Evolutionary conservation across 1,140 invertebrate genomes (phyloP).

Genomic region (Aphis craccivora): DNA sequence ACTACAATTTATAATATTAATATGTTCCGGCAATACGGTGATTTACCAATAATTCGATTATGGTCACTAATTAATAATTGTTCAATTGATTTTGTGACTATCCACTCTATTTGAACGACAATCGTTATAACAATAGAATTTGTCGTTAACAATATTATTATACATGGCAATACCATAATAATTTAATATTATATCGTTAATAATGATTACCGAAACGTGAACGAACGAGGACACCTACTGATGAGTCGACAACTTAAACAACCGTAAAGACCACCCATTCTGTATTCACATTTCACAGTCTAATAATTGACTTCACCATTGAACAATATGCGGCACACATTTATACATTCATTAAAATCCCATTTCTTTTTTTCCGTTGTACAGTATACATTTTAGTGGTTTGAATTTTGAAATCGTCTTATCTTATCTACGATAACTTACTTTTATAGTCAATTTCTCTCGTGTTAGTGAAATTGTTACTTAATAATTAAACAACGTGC

Average conservation of each 20-base stretch:
- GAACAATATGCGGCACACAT: neutral
- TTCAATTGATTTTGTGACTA: neutral
- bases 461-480: neutral
- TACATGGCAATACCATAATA: neutral
- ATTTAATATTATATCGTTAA: neutral
- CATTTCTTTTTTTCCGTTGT: neutral
- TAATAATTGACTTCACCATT: neutral
- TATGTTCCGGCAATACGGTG: neutral
- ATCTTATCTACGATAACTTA: neutral
- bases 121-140: neutral
- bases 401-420: neutral
- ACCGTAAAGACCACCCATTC: conserved; percentile 37
- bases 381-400: neutral
- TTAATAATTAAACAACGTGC: neutral
- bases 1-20: neutral
- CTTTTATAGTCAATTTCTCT: neutral
- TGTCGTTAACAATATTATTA: neutral
- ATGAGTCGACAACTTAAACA: conserved; percentile 31
- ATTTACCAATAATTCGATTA: neutral
- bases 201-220: conserved; percentile 20
- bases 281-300: neutral
- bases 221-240: neutral
- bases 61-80: neutral
- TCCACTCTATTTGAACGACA: neutral
- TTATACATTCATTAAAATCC: neutral